phyloP scores from a whole-genome alignment of 2,888 invertebrate genomes.

The Latrodectus elegans region DNA sequence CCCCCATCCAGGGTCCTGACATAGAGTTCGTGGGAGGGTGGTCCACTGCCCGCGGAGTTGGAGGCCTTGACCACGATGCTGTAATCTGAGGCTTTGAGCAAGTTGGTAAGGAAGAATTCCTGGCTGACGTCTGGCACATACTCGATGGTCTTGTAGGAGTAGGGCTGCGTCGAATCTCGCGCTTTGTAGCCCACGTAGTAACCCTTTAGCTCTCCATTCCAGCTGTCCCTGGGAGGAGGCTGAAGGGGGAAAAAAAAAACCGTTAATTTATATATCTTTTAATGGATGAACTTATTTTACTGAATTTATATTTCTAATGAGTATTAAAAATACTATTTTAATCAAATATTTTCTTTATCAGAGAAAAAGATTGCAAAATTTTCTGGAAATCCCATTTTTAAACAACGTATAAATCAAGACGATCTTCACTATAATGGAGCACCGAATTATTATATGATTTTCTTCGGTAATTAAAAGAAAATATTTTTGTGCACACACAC shows the following conservation, averaged over 20 bases:
- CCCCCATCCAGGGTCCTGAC: conserved; percentile 69
- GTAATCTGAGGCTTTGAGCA: conserved; percentile 66
- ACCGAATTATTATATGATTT: too few species aligned
- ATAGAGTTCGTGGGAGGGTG: conserved; percentile 68
- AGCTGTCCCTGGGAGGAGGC: conserved; percentile 69
- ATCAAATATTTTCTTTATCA: too few species aligned
- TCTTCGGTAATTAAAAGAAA: too few species aligned
- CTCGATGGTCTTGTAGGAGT: conserved; percentile 69
- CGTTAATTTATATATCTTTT: neutral
- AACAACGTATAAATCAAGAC: too few species aligned
- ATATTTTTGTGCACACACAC: too few species aligned
- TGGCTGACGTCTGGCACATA: conserved; percentile 55
- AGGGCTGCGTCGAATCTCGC: conserved; percentile 66
- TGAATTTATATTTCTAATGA: too few species aligned
- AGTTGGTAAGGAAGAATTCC: conserved; percentile 67
- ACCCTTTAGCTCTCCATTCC: conserved; percentile 69
- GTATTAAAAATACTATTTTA: too few species aligned
- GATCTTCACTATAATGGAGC: too few species aligned
- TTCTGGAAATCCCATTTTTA: too few species aligned
- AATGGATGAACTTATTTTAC: too few species aligned
- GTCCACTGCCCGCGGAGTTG: conserved; percentile 69
- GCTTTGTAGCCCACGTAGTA: conserved; percentile 69
- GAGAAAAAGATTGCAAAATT: too few species aligned
- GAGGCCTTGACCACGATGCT: conserved; percentile 69
- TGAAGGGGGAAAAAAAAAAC: conserved; percentile 9